Base-by-base conservation (phyloP, 2,888 invertebrate genomes). In the Taphrorychus bicolor region DNA sequence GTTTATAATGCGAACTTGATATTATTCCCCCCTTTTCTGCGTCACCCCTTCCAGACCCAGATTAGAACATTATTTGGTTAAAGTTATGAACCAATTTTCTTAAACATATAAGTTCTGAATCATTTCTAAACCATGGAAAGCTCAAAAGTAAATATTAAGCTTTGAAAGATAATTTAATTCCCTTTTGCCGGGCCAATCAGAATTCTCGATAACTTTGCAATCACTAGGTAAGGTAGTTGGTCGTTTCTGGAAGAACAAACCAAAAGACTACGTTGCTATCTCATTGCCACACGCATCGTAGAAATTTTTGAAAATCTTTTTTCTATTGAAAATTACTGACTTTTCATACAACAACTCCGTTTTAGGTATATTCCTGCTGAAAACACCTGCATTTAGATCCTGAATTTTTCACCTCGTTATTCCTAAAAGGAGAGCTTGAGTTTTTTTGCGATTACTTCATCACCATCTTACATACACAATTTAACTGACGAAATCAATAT, bases 1-100 rank as follows among this genome's bases (percentile, higher is more conserved):
- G 60, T 66, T 66, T 56, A 66, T 54, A 56, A 66, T 60, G 60
- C 49, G 42, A 66, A 60, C 56, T 66, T 51, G 18, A 60, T 66
- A 56, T 60, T 63, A 57, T 57, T 49, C 41, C 57, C 51, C n/a
- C 48, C 32, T 56, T 18, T 9, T 32, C 23, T 14, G 11, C 23
- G 5, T 5, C 32, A 19, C 2, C 23, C 24, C 24, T 16, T 54
- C 18, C 24, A 23, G 45, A 54, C 42, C 45, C 23, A 45, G 48
- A 32, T 56, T 48, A 66, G 52, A 53, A 63, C 32, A 54, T 16
- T 16, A 24, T 24, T 7, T n/a, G 5, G 18, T 21, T 17, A 45
- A 45, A 45, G 16, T 45, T 32, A 32, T 32, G 11, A 32, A 32
- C 32, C 11, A 32, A 32, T 11, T 32, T 11, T 32, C 32, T 32